Conservation (phyloP, 2,113 vertebrate genomes). For the Hylia prasina region DNA sequence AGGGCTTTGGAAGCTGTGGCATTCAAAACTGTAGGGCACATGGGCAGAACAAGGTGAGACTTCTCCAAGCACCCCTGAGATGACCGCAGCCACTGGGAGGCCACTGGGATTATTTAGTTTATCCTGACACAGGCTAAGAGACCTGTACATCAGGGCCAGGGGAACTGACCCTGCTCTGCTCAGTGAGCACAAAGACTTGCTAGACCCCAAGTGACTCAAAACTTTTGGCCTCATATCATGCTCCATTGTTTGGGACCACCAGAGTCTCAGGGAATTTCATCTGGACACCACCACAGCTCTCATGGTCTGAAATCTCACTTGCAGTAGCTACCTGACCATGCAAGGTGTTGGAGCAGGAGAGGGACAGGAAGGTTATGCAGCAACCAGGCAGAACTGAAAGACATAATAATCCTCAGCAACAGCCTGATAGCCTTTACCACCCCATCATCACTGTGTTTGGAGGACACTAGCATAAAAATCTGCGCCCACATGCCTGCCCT, state of each 20-base stretch:
- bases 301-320: neutral
- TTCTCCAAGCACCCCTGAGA: neutral
- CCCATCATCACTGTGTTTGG: neutral
- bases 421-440: neutral
- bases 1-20: neutral
- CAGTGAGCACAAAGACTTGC: neutral
- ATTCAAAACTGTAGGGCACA: neutral
- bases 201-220: neutral
- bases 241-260: neutral
- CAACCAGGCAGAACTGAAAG: neutral
- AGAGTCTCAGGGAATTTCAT: neutral
- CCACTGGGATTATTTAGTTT: neutral
- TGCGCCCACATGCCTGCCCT: neutral
- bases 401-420: neutral
- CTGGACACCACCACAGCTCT: neutral
- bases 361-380: neutral
- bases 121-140: neutral
- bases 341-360: neutral
- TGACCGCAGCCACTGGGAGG: accelerated
- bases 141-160: neutral
- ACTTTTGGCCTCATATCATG: neutral
- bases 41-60: neutral
- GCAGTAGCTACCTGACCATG: neutral
- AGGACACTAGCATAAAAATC: neutral
- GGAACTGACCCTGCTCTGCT: neutral